Evolutionary conservation across 2,888 invertebrate species (phyloP).

Genomic region (Catocala nupta): DNA sequence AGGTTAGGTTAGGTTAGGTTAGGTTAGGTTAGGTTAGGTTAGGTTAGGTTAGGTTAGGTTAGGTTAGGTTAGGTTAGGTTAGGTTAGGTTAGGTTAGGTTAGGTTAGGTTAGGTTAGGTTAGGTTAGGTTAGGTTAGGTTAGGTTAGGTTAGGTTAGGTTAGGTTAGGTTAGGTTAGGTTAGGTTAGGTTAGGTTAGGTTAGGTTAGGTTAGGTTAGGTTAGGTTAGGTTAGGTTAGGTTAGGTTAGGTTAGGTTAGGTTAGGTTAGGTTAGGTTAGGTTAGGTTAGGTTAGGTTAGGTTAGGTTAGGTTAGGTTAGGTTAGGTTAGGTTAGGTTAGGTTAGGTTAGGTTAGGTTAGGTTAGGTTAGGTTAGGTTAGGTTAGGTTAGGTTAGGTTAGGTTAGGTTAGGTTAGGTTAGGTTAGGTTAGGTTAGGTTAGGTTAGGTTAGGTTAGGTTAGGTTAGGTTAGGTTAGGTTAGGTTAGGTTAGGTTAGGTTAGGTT

Average conservation of each 20-base stretch:
- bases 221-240: conserved; percentile 4
- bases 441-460: conserved; percentile 29
- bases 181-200: conserved; percentile 4
- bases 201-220: conserved; percentile 4
- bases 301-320: conserved; percentile 14
- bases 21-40: conserved; percentile 4
- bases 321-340: conserved; percentile 29
- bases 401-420: conserved; percentile 29
- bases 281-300: conserved; percentile 4
- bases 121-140: conserved; percentile 4
- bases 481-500: conserved; percentile 37
- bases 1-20: conserved; percentile 4
- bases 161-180: conserved; percentile 4
- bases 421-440: conserved; percentile 26
- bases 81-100: conserved; percentile 4
- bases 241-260: conserved; percentile 4
- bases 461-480: conserved; percentile 39
- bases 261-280: conserved; percentile 4
- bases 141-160: conserved; percentile 4
- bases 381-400: conserved; percentile 24
- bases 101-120: conserved; percentile 4
- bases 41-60: conserved; percentile 4
- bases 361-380: conserved; percentile 28
- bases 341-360: conserved; percentile 29
- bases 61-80: conserved; percentile 4